Evolutionary conservation across 2,113 vertebrate species (phyloP).

Genomic region (Neogale vison): DNA sequence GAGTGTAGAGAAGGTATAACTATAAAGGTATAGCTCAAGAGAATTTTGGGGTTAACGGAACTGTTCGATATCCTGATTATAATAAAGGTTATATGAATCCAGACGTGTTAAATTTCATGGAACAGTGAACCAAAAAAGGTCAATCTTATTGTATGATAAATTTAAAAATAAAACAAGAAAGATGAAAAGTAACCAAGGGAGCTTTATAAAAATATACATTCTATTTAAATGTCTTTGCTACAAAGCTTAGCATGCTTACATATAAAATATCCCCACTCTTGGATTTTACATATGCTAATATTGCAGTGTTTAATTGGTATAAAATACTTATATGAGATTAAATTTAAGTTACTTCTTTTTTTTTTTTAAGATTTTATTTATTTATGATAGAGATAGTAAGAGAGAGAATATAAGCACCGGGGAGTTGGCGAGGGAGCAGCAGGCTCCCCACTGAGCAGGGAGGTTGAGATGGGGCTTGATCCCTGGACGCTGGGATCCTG

Average conservation of each 20-base stretch:
- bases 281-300: slow-evolving; percentile 8
- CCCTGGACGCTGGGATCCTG: too few relatives aligned
- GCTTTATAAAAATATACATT: background rate
- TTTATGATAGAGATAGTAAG: too few relatives aligned
- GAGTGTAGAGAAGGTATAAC: background rate
- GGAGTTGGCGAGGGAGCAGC: too few relatives aligned
- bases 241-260: background rate
- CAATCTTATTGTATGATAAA: background rate
- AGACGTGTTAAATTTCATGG: background rate
- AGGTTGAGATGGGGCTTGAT: too few relatives aligned
- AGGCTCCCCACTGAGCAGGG: too few relatives aligned
- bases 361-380: too few relatives aligned
- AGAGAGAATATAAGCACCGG: too few relatives aligned
- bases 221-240: slow-evolving; percentile 6
- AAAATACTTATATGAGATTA: slow-evolving; percentile 23
- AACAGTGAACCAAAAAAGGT: background rate
- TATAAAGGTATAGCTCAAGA: background rate
- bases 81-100: background rate
- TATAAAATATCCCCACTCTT: background rate
- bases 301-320: background rate
- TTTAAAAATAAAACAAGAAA: slow-evolving; percentile 27
- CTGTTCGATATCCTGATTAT: background rate
- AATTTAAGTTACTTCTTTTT: background rate
- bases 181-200: background rate
- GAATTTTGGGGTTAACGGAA: background rate